Evolutionary conservation across 2,797 vertebrate genomes (phyloP).

Genomic region (Pseudochirops corinnae): DNA sequence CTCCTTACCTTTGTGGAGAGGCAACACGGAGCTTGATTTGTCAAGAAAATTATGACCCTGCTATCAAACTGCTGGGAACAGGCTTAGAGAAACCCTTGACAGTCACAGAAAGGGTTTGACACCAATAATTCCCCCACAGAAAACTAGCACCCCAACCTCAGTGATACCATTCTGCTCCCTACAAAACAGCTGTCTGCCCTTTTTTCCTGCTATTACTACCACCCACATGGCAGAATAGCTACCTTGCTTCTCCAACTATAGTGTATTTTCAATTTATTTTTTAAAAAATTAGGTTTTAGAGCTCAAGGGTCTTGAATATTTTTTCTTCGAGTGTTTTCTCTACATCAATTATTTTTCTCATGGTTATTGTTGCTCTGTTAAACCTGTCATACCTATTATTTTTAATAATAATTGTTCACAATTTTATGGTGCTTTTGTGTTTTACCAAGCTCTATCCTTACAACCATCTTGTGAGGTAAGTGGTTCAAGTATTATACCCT

Average conservation of each 20-base stretch:
- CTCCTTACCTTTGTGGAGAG: conserved; percentile 20
- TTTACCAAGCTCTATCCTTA: not conserved
- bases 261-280: conserved; percentile 16
- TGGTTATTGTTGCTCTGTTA: conserved; percentile 28
- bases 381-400: not conserved
- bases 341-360: conserved; percentile 43
- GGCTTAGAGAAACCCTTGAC: conserved; percentile 28
- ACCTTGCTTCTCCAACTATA: not conserved
- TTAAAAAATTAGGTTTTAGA: conserved; percentile 11
- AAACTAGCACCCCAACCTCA: not conserved
- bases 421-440: not conserved
- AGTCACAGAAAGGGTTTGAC: not conserved
- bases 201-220: not conserved
- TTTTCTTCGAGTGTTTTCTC: conserved; percentile 33
- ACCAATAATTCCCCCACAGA: conserved; percentile 42
- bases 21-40: conserved; percentile 5
- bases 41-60: conserved; percentile 55
- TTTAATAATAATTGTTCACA: not conserved
- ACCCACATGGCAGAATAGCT: not conserved
- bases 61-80: not conserved
- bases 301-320: not conserved
- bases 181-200: not conserved
- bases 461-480: not conserved
- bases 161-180: not conserved
- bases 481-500: not conserved